A percentile compares a stretch with the other conserved stretches of the same genome.
phyloP scores from a whole-genome alignment of 2,888 invertebrate genomes.

The Netelia inedita region DNA sequence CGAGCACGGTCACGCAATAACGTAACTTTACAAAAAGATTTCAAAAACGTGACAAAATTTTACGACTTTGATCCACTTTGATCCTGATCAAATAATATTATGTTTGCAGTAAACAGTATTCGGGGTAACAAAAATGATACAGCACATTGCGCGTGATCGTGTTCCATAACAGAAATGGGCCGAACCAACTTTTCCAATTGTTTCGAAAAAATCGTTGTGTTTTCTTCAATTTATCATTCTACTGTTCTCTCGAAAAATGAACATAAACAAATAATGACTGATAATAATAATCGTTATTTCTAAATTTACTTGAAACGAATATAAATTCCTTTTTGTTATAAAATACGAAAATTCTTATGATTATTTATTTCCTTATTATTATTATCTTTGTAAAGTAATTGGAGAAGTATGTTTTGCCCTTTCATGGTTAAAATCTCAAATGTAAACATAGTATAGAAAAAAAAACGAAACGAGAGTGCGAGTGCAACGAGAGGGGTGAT shows the following conservation, averaged over 20 bases:
- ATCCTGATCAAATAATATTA: background rate
- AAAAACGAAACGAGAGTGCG: background rate
- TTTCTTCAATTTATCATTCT: background rate
- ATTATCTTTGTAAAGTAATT: no score
- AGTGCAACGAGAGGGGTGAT: constrained; percentile 16
- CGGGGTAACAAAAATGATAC: background rate
- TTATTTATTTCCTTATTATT: no score
- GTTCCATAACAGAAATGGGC: background rate
- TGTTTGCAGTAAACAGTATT: no score
- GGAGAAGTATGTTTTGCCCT: background rate
- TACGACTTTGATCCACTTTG: background rate
- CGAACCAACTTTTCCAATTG: background rate
- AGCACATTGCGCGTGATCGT: background rate
- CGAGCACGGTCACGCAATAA: constrained; percentile 16
- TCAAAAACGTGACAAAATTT: background rate
- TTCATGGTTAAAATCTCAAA: background rate
- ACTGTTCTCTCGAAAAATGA: no score
- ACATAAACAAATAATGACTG: no score
- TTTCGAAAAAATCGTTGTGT: background rate
- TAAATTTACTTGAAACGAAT: no score
- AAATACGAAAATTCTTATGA: no score
- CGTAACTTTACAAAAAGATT: background rate
- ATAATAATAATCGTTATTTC: no score
- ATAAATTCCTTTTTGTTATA: no score
- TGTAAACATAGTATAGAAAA: background rate